Percentiles rank a stretch among this genome's conserved stretches.
Conservation (phyloP, 1,140 invertebrate species). For the Eulimnadia texana region DNA sequence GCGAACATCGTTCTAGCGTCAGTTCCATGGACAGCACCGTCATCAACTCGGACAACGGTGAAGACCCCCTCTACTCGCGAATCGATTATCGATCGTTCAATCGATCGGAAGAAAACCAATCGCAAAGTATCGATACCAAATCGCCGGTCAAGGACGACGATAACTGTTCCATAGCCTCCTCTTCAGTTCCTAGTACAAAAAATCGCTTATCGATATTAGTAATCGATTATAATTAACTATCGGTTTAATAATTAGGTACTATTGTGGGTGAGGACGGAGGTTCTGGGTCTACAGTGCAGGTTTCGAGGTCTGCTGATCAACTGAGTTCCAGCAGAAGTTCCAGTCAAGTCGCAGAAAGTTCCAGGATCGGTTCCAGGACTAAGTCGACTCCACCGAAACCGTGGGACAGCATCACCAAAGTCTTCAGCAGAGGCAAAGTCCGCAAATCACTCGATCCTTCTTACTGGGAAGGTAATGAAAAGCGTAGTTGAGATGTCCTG, state of each 20-base stretch:
- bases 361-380: slow-evolving; percentile 20
- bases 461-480: slow-evolving; percentile 23
- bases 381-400: slow-evolving; percentile 27
- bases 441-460: slow-evolving; percentile 39
- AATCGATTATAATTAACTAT: too few species aligned
- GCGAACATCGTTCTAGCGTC: slow-evolving; percentile 2
- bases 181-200: neutral
- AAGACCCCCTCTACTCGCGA: slow-evolving; percentile 6
- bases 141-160: neutral
- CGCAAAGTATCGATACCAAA: too few species aligned
- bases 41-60: slow-evolving; percentile 1
- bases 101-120: too few species aligned
- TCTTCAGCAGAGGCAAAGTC: slow-evolving; percentile 65
- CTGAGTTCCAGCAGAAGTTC: slow-evolving; percentile 8
- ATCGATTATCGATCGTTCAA: slow-evolving; percentile 8
- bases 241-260: too few species aligned
- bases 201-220: neutral
- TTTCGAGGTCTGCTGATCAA: slow-evolving; percentile 28
- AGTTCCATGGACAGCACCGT: slow-evolving; percentile 10
- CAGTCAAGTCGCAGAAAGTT: slow-evolving; percentile 9
- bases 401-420: slow-evolving; percentile 67
- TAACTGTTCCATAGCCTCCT: neutral
- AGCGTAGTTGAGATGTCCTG: too few species aligned
- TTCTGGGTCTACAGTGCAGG: slow-evolving; percentile 57
- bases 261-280: neutral